A percentile compares a stretch with the other conserved stretches of the same genome.
Evolutionary conservation across 1,140 invertebrate genomes (phyloP).

Genomic region (Hyposmocoma kahamanoa): DNA sequence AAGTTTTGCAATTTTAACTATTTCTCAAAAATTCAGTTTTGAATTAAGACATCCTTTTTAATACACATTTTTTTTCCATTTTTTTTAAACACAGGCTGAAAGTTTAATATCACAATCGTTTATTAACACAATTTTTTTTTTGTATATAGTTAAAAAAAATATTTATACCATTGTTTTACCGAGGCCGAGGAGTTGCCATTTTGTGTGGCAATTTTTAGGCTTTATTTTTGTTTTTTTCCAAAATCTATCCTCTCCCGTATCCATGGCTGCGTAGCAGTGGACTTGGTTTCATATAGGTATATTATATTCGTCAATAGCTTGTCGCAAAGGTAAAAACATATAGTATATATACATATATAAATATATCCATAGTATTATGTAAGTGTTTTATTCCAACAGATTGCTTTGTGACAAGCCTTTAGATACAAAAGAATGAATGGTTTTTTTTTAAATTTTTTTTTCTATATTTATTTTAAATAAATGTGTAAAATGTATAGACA

Average conservation of each 20-base stretch:
- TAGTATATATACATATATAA: constrained; percentile 35
- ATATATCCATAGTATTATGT: constrained; percentile 34
- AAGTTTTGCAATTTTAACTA: constrained; percentile 13
- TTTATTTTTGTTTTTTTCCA: no score
- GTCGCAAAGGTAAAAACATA: constrained; percentile 58
- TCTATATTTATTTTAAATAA: constrained; percentile 32
- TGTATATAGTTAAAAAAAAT: no score
- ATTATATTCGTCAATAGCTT: constrained; percentile 51
- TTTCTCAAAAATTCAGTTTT: no score
- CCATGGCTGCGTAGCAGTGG: constrained; percentile 65
- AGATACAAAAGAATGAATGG: constrained; percentile 25
- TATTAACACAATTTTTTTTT: no score
- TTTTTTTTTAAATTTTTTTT: constrained; percentile 29
- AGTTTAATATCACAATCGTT: no score
- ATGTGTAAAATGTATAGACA: constrained; percentile 61
- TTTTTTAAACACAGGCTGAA: no score
- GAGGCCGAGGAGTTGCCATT: no score
- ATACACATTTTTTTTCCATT: no score
- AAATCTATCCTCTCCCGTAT: constrained; percentile 6
- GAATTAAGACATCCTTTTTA: no score
- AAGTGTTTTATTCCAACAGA: constrained; percentile 32
- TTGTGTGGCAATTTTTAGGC: no score
- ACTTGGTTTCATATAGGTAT: constrained; percentile 68
- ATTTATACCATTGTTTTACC: no score
- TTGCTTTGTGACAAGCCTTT: constrained; percentile 60